phyloP scores from a whole-genome alignment of 30 jellyfish, hydroid and myxozoan genomes.

The Nemopilema nomurai region DNA sequence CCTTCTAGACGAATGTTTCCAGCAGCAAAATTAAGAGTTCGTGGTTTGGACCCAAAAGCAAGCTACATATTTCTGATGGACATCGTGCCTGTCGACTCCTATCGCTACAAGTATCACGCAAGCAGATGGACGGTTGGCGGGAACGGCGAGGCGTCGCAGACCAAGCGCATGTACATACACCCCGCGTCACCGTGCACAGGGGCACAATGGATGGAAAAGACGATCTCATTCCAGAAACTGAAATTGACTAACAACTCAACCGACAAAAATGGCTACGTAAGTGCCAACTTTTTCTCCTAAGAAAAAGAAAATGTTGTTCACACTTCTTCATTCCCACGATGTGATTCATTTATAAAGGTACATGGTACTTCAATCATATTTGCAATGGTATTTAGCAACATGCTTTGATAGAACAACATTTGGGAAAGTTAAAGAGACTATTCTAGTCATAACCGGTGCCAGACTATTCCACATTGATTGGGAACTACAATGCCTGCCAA shows the following conservation, averaged over 20 bases:
- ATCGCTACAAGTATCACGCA: slow-evolving; percentile 82
- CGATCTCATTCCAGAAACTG: slow-evolving; percentile 75
- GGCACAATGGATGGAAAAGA: slow-evolving; percentile 88
- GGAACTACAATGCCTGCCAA: too few species aligned
- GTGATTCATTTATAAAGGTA: too few species aligned
- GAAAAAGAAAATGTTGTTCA: too few species aligned
- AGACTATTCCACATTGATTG: too few species aligned
- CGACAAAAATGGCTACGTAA: slow-evolving; percentile 81
- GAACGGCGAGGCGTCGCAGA: slow-evolving; percentile 80
- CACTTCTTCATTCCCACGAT: not conserved
- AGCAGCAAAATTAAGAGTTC: slow-evolving; percentile 56
- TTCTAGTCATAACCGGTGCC: too few species aligned
- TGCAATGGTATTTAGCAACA: too few species aligned
- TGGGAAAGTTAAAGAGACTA: not conserved
- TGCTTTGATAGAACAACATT: too few species aligned
- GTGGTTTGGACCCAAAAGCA: slow-evolving; percentile 81
- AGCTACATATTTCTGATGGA: slow-evolving; percentile 80
- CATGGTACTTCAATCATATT: too few species aligned
- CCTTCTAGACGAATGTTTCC: slow-evolving; percentile 92
- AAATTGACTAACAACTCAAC: slow-evolving; percentile 77
- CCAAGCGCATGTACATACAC: slow-evolving; percentile 85
- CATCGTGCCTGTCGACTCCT: slow-evolving; percentile 79
- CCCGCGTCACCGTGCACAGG: slow-evolving; percentile 96
- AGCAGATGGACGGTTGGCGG: slow-evolving; percentile 87
- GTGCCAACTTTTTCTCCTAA: not conserved